Evolutionary conservation across 2,888 invertebrate genomes (phyloP).

Genomic region (Schrankia costaestrigalis): DNA sequence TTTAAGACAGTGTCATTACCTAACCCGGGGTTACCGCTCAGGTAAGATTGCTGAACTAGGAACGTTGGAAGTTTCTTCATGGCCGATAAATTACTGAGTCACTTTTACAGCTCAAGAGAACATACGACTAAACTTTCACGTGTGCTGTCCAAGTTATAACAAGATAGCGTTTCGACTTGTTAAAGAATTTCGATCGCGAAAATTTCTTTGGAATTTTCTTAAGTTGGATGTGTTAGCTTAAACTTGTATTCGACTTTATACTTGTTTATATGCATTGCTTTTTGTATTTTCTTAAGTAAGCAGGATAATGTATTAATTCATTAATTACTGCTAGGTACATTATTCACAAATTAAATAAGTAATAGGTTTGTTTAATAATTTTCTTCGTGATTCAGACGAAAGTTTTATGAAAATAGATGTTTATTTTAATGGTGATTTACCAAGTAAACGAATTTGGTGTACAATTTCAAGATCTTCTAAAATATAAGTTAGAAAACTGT

Average conservation of each 20-base stretch:
- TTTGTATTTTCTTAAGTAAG: too few relatives aligned
- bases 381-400: too few relatives aligned
- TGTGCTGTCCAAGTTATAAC: conserved; percentile 32
- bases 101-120: conserved; percentile 73
- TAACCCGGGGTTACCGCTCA: conserved; percentile 34
- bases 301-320: too few relatives aligned
- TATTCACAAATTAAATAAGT: too few relatives aligned
- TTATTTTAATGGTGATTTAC: too few relatives aligned
- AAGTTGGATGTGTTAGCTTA: conserved; percentile 1
- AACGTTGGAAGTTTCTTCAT: conserved; percentile 61
- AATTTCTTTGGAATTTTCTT: conserved; percentile 11
- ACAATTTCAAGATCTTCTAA: too few relatives aligned
- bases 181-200: conserved; percentile 15
- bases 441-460: too few relatives aligned
- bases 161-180: conserved; percentile 31
- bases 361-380: too few relatives aligned
- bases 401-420: too few relatives aligned
- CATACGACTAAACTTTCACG: conserved; percentile 65
- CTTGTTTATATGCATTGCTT: too few relatives aligned
- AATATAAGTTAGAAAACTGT: too few relatives aligned
- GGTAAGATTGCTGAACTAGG: conserved; percentile 58
- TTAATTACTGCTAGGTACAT: too few relatives aligned
- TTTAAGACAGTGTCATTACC: conserved; percentile 41
- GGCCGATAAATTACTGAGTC: conserved; percentile 76
- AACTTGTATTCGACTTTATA: neutral